Base-by-base conservation (phyloP, 2,113 vertebrate species). In the Salvator merianae region DNA sequence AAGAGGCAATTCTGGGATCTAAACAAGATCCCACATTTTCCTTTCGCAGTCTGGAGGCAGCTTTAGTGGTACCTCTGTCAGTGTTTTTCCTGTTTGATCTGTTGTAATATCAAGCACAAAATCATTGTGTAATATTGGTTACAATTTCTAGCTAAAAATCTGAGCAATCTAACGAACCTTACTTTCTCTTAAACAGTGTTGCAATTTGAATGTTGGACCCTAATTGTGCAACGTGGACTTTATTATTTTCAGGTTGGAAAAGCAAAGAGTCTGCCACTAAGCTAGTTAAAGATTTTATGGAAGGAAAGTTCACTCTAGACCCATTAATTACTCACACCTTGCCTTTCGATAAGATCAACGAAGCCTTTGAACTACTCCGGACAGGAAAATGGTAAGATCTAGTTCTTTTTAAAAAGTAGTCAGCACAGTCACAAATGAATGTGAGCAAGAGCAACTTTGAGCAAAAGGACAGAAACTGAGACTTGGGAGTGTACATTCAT, bases 291-390 rank as follows among this genome's bases (percentile, higher is more conserved):
- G 97, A 98, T 85, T 98, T 97, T 88, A 95, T 97, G 96, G 96
- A 84, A 47, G 97, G 97, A 88, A 98, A 97, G 76, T 92, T 98
- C 93, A 97, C 96, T 94, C 95, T 98, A 91, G 97, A 99, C 62
- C 95, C 97, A 87, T 97, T 99, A 94, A 97, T 99, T 84, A 98
- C 96, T 5, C 96, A 98, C 93, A 97, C 94, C 0, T 89, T 99
- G 93, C 94, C 96, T 36, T 96, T 98, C 63, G 90, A 93, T 12
- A 91, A 98, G 93, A 97, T 98, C 90, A 98, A 97, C 65, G 96
- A 98, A 90, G 97, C 94, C 71, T 97, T 98, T 91, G 96, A 97
- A 80, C 95, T 98, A 82, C 95, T 98, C 95, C 97, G 96, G 76
- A 68, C 77, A 20, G 92, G 94, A 74, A 91, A 95, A 77, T 91